Base-by-base conservation (phyloP, 2,797 vertebrate species). In the Lithobates pipiens region DNA sequence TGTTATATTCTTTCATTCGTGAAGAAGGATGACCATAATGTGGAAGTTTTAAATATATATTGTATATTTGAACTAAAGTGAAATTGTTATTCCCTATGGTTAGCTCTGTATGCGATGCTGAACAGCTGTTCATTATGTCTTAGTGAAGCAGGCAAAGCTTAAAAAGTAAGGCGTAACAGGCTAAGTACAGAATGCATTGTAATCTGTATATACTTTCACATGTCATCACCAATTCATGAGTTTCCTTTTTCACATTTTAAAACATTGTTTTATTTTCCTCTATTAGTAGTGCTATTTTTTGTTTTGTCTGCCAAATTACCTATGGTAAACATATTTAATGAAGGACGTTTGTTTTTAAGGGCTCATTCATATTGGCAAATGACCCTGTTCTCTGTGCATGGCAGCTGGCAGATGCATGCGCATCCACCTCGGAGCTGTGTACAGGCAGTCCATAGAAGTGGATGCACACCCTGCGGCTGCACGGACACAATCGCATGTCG, bases 21-120 rank as follows among this genome's bases (percentile, higher is more conserved):
- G 16, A 13, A 69, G 63, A 42, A 76, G 76, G 71, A 65, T 85
- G 72, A 75, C 72, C 25, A 74, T 73, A 80, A 75, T 73, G 27
- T 25, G 16, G 39, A 57, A 67, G 67, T 57, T 75, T 80, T 75
- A 34, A 75, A 42, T 39, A 54, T 70, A 25, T 23, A 54, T 70
- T 77, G 65, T 46, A n/a, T 36, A 34, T 85, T 68, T 50, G 42
- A 68, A 36, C 57, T 75, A 68, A 75, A 70, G 72, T 61, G 21
- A 65, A 34, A 46, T 76, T 65, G 18, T 77, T 77, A 71, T 39
- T 71, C 75, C 70, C 74, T 13, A 67, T 71, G 67, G 74, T 44
- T 70, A 16, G 69, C 82, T 7, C 34, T 77, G 65, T 42, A 75
- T 42, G 82, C 5, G 7, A 29, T 6, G 42, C 27, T 32, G 36